A percentile compares a stretch with the other conserved stretches of the same genome.
These are phyloP conservation scores for Volucella inanis DNA, from an alignment of 2,888 invertebrate species.

Conservation along the genomic window DNA sequence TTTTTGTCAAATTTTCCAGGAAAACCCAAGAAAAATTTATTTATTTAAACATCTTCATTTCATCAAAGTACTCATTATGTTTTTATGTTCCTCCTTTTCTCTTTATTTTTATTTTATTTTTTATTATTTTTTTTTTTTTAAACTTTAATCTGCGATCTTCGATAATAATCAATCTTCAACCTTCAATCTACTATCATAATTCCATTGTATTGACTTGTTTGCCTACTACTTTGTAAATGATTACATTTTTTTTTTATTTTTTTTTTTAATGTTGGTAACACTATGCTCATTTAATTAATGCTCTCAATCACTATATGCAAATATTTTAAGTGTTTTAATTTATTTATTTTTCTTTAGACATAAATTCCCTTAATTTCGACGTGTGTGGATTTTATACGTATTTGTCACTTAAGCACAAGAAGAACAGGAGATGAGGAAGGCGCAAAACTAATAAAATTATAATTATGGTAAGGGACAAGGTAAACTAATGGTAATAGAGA, in stretches of 20 bases:
- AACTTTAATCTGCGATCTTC: neutral
- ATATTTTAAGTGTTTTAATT: constrained; percentile 42
- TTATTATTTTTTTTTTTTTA: constrained; percentile 57
- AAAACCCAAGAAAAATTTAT: constrained; percentile 72
- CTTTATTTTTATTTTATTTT: constrained; percentile 54
- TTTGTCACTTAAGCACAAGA: constrained; percentile 70
- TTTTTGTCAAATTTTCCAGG: constrained; percentile 69
- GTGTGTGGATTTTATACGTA: constrained; percentile 24
- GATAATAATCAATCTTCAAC: neutral
- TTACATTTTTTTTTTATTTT: no score
- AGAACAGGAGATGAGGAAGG: constrained; percentile 43
- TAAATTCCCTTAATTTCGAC: constrained; percentile 66
- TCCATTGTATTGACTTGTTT: no score
- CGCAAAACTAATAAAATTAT: constrained; percentile 19
- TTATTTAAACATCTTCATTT: constrained; percentile 62
- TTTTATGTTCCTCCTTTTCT: constrained; percentile 57
- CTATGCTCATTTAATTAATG: neutral
- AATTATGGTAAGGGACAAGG: constrained; percentile 22
- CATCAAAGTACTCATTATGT: constrained; percentile 47
- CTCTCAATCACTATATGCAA: constrained; percentile 46
- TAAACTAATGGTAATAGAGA: neutral
- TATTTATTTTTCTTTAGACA: constrained; percentile 34
- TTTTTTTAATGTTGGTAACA: neutral
- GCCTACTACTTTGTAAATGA: no score
- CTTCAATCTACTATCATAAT: neutral